phyloP scores from a whole-genome alignment of 1,140 invertebrate genomes.

The Drosophila leontia region DNA sequence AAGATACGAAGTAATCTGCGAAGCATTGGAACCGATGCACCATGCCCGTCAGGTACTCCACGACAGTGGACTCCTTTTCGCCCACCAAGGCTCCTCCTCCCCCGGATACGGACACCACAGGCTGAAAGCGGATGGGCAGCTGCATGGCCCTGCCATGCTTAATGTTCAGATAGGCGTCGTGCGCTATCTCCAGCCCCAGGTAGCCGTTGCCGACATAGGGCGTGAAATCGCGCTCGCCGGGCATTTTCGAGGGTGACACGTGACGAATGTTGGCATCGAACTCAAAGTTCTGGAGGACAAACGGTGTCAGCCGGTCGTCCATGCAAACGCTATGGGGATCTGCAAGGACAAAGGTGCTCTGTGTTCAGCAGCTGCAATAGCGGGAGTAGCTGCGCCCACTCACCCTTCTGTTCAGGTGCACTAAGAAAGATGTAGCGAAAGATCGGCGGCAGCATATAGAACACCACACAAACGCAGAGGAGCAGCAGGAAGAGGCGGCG shows the following conservation, averaged over 20 bases:
- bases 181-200: slow-evolving; percentile 88
- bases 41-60: slow-evolving; percentile 89
- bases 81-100: slow-evolving; percentile 33
- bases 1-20: slow-evolving; percentile 88
- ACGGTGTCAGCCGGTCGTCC: slow-evolving; percentile 87
- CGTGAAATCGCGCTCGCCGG: slow-evolving; percentile 87
- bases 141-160: slow-evolving; percentile 90
- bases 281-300: slow-evolving; percentile 87
- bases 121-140: slow-evolving; percentile 90
- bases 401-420: slow-evolving; percentile 84
- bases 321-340: slow-evolving; percentile 88
- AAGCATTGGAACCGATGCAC: slow-evolving; percentile 89
- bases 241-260: slow-evolving; percentile 82
- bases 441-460: slow-evolving; percentile 88
- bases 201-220: slow-evolving; percentile 93
- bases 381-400: slow-evolving; percentile 24
- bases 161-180: slow-evolving; percentile 89
- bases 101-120: slow-evolving; percentile 88
- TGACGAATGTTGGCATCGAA: slow-evolving; percentile 90
- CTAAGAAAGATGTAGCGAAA: slow-evolving; percentile 87
- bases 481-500: slow-evolving; percentile 88
- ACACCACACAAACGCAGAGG: slow-evolving; percentile 87
- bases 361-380: background rate
- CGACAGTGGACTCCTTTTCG: slow-evolving; percentile 87
- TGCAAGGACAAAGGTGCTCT: slow-evolving; percentile 44